phyloP scores from a whole-genome alignment of 1,140 invertebrate species.

The Phthorimaea operculella region DNA sequence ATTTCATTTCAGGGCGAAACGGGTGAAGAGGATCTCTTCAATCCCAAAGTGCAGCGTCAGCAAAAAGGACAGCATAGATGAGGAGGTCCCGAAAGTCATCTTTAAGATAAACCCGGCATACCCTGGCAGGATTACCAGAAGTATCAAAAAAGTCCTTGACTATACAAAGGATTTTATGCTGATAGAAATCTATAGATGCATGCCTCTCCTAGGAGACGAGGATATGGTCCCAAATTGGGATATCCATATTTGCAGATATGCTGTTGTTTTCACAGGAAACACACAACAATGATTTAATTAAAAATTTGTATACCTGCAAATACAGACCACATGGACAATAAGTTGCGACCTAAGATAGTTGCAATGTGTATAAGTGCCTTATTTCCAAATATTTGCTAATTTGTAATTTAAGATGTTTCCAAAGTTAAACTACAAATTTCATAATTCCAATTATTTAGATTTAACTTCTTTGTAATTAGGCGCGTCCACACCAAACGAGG shows the following conservation, averaged over 20 bases:
- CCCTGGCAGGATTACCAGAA: conserved; percentile 28
- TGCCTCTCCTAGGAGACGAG: conserved; percentile 50
- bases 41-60: conserved; percentile 12
- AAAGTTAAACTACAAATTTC: no score
- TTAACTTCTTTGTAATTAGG: no score
- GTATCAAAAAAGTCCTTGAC: conserved; percentile 25
- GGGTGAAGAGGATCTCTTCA: conserved; percentile 8
- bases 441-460: no score
- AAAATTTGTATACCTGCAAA: neutral
- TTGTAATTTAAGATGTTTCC: no score
- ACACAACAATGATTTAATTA: neutral
- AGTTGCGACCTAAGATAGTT: no score
- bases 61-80: conserved; percentile 6
- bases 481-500: no score
- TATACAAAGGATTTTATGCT: conserved; percentile 32
- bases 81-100: conserved; percentile 12
- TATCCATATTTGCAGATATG: conserved; percentile 40
- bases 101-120: conserved; percentile 12
- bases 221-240: conserved; percentile 40
- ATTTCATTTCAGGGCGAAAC: conserved; percentile 23
- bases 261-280: conserved; percentile 27
- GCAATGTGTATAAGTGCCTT: no score
- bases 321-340: no score
- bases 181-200: conserved; percentile 41
- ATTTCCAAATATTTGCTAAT: no score